phyloP scores from a whole-genome alignment of 2,888 invertebrate species.

The Ditylenchus weischeri region DNA sequence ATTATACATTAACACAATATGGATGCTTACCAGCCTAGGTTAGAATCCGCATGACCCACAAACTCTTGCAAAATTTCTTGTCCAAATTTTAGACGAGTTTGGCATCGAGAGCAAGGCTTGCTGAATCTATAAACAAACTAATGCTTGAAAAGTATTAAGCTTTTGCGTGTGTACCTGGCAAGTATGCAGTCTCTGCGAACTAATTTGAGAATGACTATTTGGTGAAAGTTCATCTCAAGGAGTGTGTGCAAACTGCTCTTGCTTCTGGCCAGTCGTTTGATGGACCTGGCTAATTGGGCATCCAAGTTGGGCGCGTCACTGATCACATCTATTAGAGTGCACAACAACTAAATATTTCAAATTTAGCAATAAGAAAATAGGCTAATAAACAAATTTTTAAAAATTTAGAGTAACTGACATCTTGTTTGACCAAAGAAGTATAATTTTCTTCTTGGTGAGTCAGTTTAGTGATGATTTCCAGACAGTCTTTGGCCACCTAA shows the following conservation, averaged over 20 bases:
- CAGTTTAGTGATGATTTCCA: slow-evolving; percentile 17
- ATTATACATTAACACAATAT: too few species aligned
- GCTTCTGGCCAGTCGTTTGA: slow-evolving; percentile 28
- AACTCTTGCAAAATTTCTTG: slow-evolving; percentile 40
- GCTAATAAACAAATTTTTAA: background rate
- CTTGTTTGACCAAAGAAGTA: slow-evolving; percentile 18
- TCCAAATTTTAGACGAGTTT: slow-evolving; percentile 43
- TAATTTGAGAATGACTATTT: slow-evolving; percentile 39
- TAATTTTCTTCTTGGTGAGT: slow-evolving; percentile 25
- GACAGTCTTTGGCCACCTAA: slow-evolving; percentile 19
- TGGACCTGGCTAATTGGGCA: slow-evolving; percentile 19
- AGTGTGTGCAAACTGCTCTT: slow-evolving; percentile 33
- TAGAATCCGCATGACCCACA: slow-evolving; percentile 41
- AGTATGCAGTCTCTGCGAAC: slow-evolving; percentile 43
- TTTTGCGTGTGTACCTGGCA: slow-evolving; percentile 21
- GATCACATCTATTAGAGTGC: slow-evolving; percentile 21
- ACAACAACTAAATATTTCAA: slow-evolving; percentile 13
- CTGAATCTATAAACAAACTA: slow-evolving; percentile 33
- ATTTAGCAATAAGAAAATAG: background rate
- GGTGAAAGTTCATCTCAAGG: slow-evolving; percentile 47
- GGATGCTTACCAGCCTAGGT: slow-evolving; percentile 36
- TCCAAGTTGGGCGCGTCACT: slow-evolving; percentile 28
- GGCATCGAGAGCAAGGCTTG: slow-evolving; percentile 43
- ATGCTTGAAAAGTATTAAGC: background rate
- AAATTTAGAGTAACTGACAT: slow-evolving; percentile 13